Conservation (phyloP, 2,888 invertebrate genomes). For the Drosophila ustulata region DNA sequence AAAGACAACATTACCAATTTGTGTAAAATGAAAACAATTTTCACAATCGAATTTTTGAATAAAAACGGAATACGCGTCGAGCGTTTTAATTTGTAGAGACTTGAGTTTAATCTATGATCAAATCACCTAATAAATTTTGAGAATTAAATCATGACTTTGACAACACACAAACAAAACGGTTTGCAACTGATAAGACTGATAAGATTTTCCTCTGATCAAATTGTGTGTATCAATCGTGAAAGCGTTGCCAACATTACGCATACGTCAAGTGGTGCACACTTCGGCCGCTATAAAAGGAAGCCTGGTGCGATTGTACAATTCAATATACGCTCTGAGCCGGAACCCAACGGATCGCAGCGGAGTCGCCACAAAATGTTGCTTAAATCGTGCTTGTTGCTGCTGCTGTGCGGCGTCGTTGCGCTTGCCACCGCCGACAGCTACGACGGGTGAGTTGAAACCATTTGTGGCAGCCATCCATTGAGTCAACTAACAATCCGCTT, state of each 20-base stretch:
- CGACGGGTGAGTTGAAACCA: constrained; percentile 63
- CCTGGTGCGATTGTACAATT: constrained; percentile 23
- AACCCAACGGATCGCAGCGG: constrained; percentile 52
- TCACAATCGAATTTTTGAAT: background rate
- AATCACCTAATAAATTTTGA: constrained; percentile 52
- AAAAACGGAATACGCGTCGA: background rate
- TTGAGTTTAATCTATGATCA: constrained; percentile 34
- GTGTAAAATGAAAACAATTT: background rate
- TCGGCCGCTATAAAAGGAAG: constrained; percentile 52
- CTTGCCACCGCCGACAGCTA: constrained; percentile 42
- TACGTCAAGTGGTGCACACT: constrained; percentile 39
- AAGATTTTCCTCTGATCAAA: constrained; percentile 53
- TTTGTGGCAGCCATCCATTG: background rate
- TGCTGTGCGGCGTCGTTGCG: constrained; percentile 49
- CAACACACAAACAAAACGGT: constrained; percentile 38
- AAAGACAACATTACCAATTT: background rate
- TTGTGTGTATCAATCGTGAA: constrained; percentile 39
- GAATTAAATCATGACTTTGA: constrained; percentile 43
- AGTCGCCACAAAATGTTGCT: constrained; percentile 49
- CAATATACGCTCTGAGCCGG: constrained; percentile 51
- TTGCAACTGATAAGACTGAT: constrained; percentile 53
- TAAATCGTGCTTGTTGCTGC: constrained; percentile 52
- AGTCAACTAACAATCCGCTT: constrained; percentile 9
- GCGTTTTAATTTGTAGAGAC: constrained; percentile 1
- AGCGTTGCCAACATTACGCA: constrained; percentile 33